Conservation (phyloP, 2,888 invertebrate genomes). For the Volucella zonaria region DNA sequence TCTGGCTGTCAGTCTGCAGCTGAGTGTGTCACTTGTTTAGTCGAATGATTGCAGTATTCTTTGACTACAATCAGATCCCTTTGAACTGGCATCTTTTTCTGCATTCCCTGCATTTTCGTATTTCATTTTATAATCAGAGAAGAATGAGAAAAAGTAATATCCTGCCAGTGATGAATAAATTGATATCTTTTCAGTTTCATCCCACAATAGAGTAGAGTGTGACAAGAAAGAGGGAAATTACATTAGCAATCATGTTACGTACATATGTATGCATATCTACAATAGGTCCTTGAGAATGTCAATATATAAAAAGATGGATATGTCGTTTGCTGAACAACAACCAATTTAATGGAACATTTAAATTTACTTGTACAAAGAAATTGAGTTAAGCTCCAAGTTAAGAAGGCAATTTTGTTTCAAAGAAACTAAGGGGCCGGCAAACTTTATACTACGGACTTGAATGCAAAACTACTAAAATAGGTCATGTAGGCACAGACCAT, state of each 20-base stretch:
- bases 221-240: neutral
- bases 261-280: neutral
- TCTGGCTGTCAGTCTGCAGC: too few relatives aligned
- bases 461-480: too few relatives aligned
- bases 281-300: constrained; percentile 2
- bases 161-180: too few relatives aligned
- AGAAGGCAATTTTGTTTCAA: neutral
- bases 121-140: neutral
- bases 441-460: neutral
- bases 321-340: constrained; percentile 29
- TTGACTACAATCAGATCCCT: too few relatives aligned
- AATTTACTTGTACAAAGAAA: constrained; percentile 5
- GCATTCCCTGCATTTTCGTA: too few relatives aligned
- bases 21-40: too few relatives aligned
- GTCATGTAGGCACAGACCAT: too few relatives aligned
- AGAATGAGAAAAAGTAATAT: neutral
- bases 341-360: constrained; percentile 25
- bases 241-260: constrained; percentile 1
- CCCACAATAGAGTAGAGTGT: neutral
- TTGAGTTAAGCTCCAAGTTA: constrained; percentile 11
- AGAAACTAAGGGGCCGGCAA: neutral
- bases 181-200: too few relatives aligned
- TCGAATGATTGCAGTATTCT: too few relatives aligned
- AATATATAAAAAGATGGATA: neutral
- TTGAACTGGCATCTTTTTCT: too few relatives aligned